These are phyloP conservation scores for Panthera tigris DNA, from an alignment of 2,113 vertebrate species.

Conservation along the genomic window DNA sequence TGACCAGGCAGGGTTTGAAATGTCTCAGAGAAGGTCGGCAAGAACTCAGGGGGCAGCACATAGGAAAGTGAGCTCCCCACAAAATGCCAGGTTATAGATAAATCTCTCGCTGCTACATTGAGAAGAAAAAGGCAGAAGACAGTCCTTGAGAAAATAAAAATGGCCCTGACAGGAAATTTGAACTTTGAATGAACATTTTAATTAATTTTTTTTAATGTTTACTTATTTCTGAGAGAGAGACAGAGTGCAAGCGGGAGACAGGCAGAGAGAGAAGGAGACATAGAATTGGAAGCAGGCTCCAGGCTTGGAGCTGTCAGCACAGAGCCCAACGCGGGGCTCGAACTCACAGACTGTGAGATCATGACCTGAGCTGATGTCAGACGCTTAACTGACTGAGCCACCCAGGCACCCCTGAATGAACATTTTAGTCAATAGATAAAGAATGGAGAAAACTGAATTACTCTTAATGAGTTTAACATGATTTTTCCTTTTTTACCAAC, in stretches of 20 bases:
- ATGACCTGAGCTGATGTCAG: neutral
- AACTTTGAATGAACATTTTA: neutral
- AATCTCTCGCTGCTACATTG: neutral
- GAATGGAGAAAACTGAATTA: neutral
- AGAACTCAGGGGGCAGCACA: neutral
- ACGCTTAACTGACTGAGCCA: neutral
- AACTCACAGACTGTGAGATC: too few relatives aligned
- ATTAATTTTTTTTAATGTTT: too few relatives aligned
- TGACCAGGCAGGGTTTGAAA: neutral
- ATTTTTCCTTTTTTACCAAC: neutral
- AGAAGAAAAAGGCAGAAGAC: neutral
- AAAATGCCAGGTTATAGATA: neutral
- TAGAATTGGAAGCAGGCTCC: neutral
- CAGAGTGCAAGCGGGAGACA: neutral
- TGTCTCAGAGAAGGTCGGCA: neutral
- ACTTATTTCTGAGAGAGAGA: neutral
- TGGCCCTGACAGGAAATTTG: neutral
- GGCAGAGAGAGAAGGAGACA: neutral
- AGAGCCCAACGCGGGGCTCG: too few relatives aligned
- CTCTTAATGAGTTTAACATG: neutral
- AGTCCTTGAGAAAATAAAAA: neutral
- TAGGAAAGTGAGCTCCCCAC: neutral
- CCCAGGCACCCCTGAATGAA: neutral
- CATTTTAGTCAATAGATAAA: neutral
- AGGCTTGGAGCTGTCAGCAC: too few relatives aligned